These are phyloP conservation scores for Operophtera brumata DNA, from an alignment of 2,888 invertebrate genomes.

Conservation along the genomic window DNA sequence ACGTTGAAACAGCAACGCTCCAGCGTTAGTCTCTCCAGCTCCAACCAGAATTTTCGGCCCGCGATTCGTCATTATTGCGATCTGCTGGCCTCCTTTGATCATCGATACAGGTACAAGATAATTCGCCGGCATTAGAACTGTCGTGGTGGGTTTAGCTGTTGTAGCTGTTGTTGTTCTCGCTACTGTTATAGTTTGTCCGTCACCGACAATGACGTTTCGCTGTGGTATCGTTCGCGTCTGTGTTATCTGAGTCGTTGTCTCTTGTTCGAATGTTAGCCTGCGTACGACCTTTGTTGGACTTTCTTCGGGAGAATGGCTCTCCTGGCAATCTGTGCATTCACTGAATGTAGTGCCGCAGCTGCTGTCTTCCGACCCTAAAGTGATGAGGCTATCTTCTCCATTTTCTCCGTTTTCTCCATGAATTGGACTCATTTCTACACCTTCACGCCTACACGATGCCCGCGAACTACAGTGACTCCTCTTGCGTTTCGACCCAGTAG, in stretches of 20 bases:
- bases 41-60: conserved; percentile 79
- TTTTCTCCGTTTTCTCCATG: conserved; percentile 34
- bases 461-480: conserved; percentile 84
- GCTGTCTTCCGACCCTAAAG: conserved; percentile 88
- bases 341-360: conserved; percentile 85
- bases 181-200: conserved; percentile 83
- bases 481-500: conserved; percentile 85
- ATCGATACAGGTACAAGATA: conserved; percentile 86
- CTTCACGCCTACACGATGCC: conserved; percentile 25
- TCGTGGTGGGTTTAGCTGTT: conserved; percentile 82
- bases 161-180: conserved; percentile 67
- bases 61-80: conserved; percentile 86
- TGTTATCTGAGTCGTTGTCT: conserved; percentile 54
- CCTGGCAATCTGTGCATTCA: conserved; percentile 75
- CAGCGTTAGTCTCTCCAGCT: conserved; percentile 77
- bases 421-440: conserved; percentile 82
- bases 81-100: conserved; percentile 86
- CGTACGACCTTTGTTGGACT: conserved; percentile 72
- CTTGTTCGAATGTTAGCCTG: conserved; percentile 73
- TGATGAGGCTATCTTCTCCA: conserved; percentile 84
- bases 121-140: conserved; percentile 86
- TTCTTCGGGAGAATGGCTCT: conserved; percentile 80
- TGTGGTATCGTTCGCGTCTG: conserved; percentile 60
- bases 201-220: conserved; percentile 82
- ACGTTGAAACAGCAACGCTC: conserved; percentile 84